Conservation (phyloP, 2,888 invertebrate genomes). For the Himalopsyche anomala region DNA sequence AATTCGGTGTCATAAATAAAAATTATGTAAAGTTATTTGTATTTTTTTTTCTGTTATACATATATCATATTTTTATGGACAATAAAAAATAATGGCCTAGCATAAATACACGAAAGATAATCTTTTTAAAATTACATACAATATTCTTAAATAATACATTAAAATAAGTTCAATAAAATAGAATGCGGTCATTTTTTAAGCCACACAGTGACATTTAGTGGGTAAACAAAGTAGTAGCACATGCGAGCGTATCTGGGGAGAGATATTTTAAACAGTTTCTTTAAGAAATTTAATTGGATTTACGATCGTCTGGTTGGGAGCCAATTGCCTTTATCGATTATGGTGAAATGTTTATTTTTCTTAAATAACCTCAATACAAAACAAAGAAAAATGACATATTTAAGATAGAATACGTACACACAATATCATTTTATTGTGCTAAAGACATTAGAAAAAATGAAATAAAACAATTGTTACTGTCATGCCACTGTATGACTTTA, state of each 20-base stretch:
- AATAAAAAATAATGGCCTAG: too few species aligned
- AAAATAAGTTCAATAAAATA: not conserved
- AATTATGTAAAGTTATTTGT: too few species aligned
- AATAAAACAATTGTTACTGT: too few species aligned
- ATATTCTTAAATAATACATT: too few species aligned
- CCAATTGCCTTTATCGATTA: conserved; percentile 48
- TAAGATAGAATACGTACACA: not conserved
- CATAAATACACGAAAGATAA: too few species aligned
- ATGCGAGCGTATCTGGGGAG: not conserved
- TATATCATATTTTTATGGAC: too few species aligned
- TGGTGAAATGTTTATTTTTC: conserved; percentile 42
- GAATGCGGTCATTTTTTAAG: not conserved
- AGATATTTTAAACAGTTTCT: conserved; percentile 57
- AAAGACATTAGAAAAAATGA: too few species aligned
- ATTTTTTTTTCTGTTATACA: too few species aligned
- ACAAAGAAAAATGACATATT: conserved; percentile 10
- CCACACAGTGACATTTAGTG: not conserved
- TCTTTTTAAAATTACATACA: too few species aligned
- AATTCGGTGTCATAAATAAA: too few species aligned
- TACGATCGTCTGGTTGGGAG: conserved; percentile 54
- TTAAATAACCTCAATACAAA: not conserved
- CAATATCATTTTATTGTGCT: too few species aligned
- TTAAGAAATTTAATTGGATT: conserved; percentile 63
- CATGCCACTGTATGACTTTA: too few species aligned
- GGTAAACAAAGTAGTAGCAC: conserved; percentile 12